Conservation (phyloP, 2,888 invertebrate species). For the Eristalis tenax region DNA sequence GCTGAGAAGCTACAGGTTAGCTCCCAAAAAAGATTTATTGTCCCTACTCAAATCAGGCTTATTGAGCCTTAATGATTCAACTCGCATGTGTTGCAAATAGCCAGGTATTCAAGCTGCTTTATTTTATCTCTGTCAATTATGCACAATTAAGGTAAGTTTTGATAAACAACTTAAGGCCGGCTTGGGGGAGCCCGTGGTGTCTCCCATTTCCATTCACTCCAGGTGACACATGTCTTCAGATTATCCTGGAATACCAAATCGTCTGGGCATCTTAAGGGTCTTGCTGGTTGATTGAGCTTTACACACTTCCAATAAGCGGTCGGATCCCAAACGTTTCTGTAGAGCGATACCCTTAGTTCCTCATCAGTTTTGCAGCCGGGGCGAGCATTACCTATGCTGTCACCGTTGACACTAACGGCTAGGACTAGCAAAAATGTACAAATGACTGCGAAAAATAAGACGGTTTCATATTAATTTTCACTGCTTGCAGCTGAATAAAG, state of each 20-base stretch:
- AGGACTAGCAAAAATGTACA: slow-evolving; percentile 67
- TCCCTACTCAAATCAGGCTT: too few species aligned
- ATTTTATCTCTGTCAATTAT: background rate
- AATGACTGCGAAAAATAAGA: background rate
- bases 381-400: background rate
- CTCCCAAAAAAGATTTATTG: too few species aligned
- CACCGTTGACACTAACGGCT: slow-evolving; percentile 57
- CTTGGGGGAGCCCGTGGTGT: slow-evolving; percentile 74
- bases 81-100: too few species aligned
- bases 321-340: background rate
- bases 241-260: slow-evolving; percentile 71
- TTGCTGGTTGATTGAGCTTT: background rate
- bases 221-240: slow-evolving; percentile 73
- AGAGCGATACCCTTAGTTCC: background rate
- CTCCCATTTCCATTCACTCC: slow-evolving; percentile 76
- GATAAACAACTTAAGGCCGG: background rate
- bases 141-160: background rate
- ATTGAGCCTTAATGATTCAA: too few species aligned
- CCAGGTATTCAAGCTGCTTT: background rate
- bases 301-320: background rate
- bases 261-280: background rate
- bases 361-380: background rate
- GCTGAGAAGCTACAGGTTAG: too few species aligned
- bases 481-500: background rate
- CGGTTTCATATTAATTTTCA: background rate